Percentiles rank a stretch among this genome's conserved stretches.
Conservation (phyloP, 2,888 invertebrate genomes). For the Heliothis peltigera region DNA sequence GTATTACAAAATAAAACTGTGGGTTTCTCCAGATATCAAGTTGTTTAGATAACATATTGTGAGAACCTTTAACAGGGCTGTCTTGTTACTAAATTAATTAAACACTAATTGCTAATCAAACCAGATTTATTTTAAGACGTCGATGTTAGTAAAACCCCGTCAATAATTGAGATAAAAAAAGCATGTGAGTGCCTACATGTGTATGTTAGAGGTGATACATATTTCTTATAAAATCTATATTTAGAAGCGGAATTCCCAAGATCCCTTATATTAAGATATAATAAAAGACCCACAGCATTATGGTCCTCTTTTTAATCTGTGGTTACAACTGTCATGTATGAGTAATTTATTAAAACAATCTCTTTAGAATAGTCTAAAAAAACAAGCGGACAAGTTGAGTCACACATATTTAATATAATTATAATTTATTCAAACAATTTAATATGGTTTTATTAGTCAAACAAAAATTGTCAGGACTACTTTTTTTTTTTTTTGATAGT, state of each 20-base stretch:
- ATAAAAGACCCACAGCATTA: slow-evolving; percentile 22
- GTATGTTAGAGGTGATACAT: background rate
- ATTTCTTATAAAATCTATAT: slow-evolving; percentile 30
- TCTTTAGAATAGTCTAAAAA: background rate
- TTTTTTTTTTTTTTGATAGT: background rate
- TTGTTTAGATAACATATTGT: background rate
- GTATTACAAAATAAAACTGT: background rate
- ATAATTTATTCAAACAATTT: background rate
- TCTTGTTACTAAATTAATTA: too few relatives aligned
- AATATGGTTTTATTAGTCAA: background rate
- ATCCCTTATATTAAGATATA: slow-evolving; percentile 35
- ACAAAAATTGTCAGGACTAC: background rate
- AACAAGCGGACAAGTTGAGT: background rate
- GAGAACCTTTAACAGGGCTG: too few relatives aligned
- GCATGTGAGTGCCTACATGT: background rate
- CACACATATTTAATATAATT: background rate
- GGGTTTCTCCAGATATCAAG: background rate
- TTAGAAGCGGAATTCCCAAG: slow-evolving; percentile 40
- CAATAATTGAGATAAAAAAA: slow-evolving; percentile 18
- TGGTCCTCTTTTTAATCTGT: slow-evolving; percentile 12
- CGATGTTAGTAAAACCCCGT: slow-evolving; percentile 33
- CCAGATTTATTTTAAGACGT: background rate
- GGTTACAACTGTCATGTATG: slow-evolving; percentile 14
- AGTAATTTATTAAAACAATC: background rate
- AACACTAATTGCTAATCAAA: background rate